phyloP scores from a whole-genome alignment of 2,113 vertebrate genomes.

The Protomyctophum bolini region DNA sequence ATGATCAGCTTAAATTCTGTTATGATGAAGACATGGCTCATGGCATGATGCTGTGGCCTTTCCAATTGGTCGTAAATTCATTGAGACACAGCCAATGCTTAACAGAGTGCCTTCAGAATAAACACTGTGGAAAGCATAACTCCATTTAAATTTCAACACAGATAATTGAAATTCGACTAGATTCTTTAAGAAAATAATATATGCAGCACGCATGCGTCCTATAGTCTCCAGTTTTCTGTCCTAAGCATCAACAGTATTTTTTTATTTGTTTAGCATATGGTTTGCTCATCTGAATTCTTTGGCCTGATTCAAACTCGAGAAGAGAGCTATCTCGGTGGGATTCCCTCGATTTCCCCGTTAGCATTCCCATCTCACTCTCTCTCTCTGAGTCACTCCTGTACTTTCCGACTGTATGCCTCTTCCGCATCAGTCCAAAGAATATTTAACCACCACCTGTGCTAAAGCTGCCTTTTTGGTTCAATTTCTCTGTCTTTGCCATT shows the following conservation, averaged over 20 bases:
- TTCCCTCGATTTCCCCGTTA: constrained; percentile 67
- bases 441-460: constrained; percentile 53
- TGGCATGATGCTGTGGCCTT: constrained; percentile 24
- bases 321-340: constrained; percentile 68
- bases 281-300: constrained; percentile 75
- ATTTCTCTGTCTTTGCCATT: constrained; percentile 9
- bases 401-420: constrained; percentile 65
- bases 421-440: constrained; percentile 48
- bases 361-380: constrained; percentile 66
- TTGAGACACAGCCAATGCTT: constrained; percentile 14
- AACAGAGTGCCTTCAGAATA: constrained; percentile 21
- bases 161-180: background rate
- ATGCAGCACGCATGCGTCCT: too few relatives aligned
- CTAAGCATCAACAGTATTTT: constrained; percentile 25
- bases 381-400: constrained; percentile 66
- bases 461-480: constrained; percentile 28
- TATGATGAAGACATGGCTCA: constrained; percentile 19
- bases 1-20: constrained; percentile 40
- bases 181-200: too few relatives aligned
- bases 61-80: constrained; percentile 30
- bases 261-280: constrained; percentile 65
- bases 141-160: constrained; percentile 3
- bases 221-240: background rate
- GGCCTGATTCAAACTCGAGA: constrained; percentile 31
- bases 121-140: background rate